Conservation (phyloP, 2,888 invertebrate species). For the Metellina segmentata region DNA sequence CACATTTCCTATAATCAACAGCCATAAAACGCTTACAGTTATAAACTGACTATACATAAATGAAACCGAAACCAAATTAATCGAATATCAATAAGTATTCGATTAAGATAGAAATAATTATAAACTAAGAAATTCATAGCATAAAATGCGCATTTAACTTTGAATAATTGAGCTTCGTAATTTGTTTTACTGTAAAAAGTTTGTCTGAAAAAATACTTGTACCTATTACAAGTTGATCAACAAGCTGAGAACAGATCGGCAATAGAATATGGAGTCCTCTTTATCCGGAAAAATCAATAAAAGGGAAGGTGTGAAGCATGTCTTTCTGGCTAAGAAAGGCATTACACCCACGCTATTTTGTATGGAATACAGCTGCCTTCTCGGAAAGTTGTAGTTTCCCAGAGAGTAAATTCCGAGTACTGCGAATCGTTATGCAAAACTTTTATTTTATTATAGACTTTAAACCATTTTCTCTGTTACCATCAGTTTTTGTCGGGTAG, state of each 20-base stretch:
- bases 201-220: too few relatives aligned
- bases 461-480: background rate
- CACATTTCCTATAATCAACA: too few relatives aligned
- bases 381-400: background rate
- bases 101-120: too few relatives aligned
- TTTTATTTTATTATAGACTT: background rate
- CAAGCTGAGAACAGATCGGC: background rate
- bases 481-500: background rate
- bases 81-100: too few relatives aligned
- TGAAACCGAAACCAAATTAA: too few relatives aligned
- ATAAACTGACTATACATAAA: too few relatives aligned
- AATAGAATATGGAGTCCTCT: background rate
- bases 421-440: background rate
- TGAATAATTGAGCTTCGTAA: too few relatives aligned
- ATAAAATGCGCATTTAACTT: too few relatives aligned
- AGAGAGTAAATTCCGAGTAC: background rate
- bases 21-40: too few relatives aligned
- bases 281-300: background rate
- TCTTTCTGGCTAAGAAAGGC: background rate
- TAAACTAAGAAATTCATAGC: too few relatives aligned
- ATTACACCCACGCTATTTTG: background rate
- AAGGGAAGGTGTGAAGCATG: background rate
- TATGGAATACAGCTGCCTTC: background rate
- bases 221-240: background rate
- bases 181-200: too few relatives aligned